Evolutionary conservation across 2,797 vertebrate species (phyloP).

Genomic region (Dryobates pubescens): DNA sequence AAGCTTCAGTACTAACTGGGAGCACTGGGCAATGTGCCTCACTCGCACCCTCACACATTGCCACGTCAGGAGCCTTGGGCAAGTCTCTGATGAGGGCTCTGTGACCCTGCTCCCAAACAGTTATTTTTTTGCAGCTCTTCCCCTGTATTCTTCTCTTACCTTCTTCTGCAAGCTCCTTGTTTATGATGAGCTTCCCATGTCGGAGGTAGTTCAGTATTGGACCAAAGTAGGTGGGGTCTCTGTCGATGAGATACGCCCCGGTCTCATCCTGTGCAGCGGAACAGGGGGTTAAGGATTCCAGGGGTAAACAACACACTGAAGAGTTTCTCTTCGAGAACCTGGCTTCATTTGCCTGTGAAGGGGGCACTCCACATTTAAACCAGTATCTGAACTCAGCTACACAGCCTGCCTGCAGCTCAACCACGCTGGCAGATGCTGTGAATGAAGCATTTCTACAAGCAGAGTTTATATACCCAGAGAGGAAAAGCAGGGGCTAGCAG

Average conservation of each 20-base stretch:
- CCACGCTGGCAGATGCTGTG: background rate
- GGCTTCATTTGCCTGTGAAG: background rate
- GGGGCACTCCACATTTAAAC: background rate
- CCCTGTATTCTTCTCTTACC: slow-evolving; percentile 74
- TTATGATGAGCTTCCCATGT: slow-evolving; percentile 94
- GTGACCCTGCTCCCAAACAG: background rate
- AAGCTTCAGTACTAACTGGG: background rate
- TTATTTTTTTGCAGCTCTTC: rapidly evolving
- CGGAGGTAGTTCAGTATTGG: slow-evolving; percentile 95
- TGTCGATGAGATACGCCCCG: slow-evolving; percentile 93
- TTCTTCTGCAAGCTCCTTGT: slow-evolving; percentile 94
- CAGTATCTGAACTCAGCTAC: background rate
- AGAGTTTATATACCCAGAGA: background rate
- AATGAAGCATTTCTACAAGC: background rate
- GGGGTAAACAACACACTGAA: background rate
- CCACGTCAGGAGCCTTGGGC: background rate
- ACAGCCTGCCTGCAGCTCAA: background rate
- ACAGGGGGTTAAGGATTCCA: background rate
- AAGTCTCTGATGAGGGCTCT: background rate
- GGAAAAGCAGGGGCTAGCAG: background rate
- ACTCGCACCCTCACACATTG: background rate
- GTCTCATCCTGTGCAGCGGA: slow-evolving; percentile 86
- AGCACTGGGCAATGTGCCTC: background rate
- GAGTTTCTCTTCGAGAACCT: background rate
- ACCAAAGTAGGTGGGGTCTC: slow-evolving; percentile 94